Base-by-base conservation (phyloP, 2,888 invertebrate genomes). In the Rhyacophila evoluta region DNA sequence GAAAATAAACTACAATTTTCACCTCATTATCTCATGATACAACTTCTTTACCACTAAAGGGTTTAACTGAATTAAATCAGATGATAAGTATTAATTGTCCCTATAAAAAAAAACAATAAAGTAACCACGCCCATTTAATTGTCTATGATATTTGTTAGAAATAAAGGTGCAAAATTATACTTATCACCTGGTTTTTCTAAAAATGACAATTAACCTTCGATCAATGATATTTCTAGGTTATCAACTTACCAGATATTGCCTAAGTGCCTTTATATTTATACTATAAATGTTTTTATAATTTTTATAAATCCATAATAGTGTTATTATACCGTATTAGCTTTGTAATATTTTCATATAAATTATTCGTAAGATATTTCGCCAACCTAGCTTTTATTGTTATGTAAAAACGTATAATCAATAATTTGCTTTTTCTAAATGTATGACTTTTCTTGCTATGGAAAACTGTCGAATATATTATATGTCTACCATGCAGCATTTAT, bases 261-360 rank as follows among this genome's bases (percentile, higher is more conserved):
- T 55, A 55, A 55, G 55, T 55, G 55, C 55, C 55, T 55, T 55
- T 8, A 8, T 55, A 39, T 33, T 4, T 8, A 19, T 19, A 55
- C 8, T 15, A 55, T 55, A 19, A 25, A 55, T 6, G 19, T 55
- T 19, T 55, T 55, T 55, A 8, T 8, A 55, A 25, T 25, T 55
- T 39, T 55, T 55, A 55, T 55, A 55, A 8, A 55, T 19, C 10
- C 55, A 8, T 15, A 19, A 15, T 41, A 41, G 41, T 41, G 41
- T 33, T 33, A 4, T 33, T 33, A 33, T 33, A 33, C 11, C 11
- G 15, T 41, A 12, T 12, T 41, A 41, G 41, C 41, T 41, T 41
- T 41, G 41, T 41, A 41, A 41, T 41, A 55, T 55, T 55, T 55
- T 55, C 55, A 25, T 55, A 55, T 55, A 25, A 41, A 1, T 55